These are phyloP conservation scores for Pseudomugil tenellus DNA, from an alignment of 2,797 vertebrate species.

Conservation along the genomic window DNA sequence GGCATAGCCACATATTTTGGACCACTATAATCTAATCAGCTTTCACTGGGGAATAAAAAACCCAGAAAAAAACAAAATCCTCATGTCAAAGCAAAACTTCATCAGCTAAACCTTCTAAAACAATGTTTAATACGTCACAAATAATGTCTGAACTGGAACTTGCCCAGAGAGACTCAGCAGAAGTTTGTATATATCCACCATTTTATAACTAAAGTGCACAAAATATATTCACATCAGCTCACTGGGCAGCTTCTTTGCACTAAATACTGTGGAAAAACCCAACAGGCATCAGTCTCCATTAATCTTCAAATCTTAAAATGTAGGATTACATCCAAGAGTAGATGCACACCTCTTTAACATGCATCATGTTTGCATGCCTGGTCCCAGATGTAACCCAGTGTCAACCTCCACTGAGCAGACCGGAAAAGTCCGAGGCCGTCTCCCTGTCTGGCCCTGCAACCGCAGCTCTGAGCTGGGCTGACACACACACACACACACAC, in stretches of 20 bases:
- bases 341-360: conserved; percentile 17
- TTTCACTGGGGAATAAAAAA: conserved; percentile 8
- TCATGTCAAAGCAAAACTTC: conserved; percentile 6
- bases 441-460: conserved; percentile 64
- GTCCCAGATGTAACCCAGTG: conserved; percentile 31
- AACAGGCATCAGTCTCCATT: background rate
- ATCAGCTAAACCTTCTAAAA: conserved; percentile 13
- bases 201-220: conserved; percentile 28
- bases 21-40: conserved; percentile 38
- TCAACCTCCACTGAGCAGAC: conserved; percentile 30
- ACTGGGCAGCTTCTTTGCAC: background rate
- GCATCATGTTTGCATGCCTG: conserved; percentile 23
- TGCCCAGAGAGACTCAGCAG: conserved; percentile 9
- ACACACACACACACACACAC: no score
- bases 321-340: conserved; percentile 17
- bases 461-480: conserved; percentile 60
- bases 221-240: conserved; percentile 29
- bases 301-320: background rate
- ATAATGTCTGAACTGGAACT: conserved; percentile 14
- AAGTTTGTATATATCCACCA: conserved; percentile 44
- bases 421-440: conserved; percentile 46
- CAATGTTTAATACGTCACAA: background rate
- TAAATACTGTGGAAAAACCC: conserved; percentile 4
- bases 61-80: conserved; percentile 15
- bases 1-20: conserved; percentile 14